phyloP scores from a whole-genome alignment of 1,140 invertebrate genomes.

The Procambarus clarkii region DNA sequence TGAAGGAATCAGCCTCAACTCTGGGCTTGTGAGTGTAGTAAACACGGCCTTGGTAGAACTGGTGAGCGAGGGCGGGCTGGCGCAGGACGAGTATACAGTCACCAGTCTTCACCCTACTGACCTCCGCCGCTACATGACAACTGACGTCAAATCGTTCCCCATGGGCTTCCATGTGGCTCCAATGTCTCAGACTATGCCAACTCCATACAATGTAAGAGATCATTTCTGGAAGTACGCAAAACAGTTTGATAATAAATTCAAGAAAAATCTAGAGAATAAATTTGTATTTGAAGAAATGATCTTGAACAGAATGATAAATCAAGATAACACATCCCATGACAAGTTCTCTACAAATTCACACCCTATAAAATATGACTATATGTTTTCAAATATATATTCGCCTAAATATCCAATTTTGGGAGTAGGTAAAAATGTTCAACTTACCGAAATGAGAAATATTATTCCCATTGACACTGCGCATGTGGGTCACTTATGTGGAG shows the following conservation, averaged over 20 bases:
- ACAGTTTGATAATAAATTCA: conserved; percentile 1
- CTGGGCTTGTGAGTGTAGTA: not conserved
- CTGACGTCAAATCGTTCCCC: not conserved
- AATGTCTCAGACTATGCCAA: not conserved
- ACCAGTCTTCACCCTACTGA: conserved; percentile 15
- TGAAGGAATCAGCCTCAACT: conserved; percentile 13
- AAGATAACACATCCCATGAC: not conserved
- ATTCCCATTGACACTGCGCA: not conserved
- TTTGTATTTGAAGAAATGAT: not conserved
- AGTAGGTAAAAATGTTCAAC: not conserved
- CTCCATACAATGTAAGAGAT: not conserved
- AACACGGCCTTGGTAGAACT: conserved; percentile 40
- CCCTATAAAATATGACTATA: not conserved
- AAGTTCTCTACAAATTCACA: not conserved
- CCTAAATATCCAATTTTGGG: not conserved
- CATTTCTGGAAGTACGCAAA: conserved; percentile 28
- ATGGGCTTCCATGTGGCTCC: not conserved
- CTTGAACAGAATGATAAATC: not conserved
- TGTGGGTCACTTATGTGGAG: not conserved
- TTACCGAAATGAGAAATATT: not conserved
- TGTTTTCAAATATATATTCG: not conserved
- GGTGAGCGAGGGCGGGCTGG: conserved; percentile 19
- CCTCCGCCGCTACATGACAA: conserved; percentile 21
- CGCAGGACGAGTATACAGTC: not conserved
- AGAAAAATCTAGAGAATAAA: not conserved